phyloP scores from a whole-genome alignment of 2,113 vertebrate genomes.

The Corydoras maculifer region DNA sequence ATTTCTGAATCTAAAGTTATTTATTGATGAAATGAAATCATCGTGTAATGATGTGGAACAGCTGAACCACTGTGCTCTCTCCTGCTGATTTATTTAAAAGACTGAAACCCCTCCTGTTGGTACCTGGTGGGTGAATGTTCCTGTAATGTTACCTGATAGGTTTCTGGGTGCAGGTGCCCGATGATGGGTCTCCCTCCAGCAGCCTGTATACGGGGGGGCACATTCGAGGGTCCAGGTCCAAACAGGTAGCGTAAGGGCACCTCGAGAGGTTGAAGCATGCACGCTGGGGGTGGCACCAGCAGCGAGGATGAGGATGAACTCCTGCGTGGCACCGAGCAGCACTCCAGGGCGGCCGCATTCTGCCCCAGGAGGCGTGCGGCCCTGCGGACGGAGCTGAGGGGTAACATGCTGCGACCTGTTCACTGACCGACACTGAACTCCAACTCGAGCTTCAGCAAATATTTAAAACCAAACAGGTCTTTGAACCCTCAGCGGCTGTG shows the following conservation, averaged over 20 bases:
- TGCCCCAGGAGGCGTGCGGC: constrained; percentile 51
- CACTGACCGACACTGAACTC: constrained; percentile 18
- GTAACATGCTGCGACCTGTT: constrained; percentile 50
- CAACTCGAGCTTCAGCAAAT: constrained; percentile 6
- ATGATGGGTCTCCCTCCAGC: constrained; percentile 69
- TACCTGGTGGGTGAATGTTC: not conserved
- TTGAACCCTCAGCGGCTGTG: constrained; percentile 55
- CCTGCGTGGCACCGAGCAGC: constrained; percentile 17
- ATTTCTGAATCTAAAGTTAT: too few species aligned
- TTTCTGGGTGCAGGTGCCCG: constrained; percentile 81
- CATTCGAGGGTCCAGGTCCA: constrained; percentile 86
- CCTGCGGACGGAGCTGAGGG: constrained; percentile 58
- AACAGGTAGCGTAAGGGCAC: constrained; percentile 75
- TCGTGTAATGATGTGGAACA: too few species aligned
- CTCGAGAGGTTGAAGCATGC: constrained; percentile 71
- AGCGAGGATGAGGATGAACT: constrained; percentile 65
- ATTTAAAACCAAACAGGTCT: constrained; percentile 63
- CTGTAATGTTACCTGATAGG: constrained; percentile 73
- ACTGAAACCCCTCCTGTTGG: too few species aligned
- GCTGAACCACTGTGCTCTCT: too few species aligned
- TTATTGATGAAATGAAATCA: too few species aligned
- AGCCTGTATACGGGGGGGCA: constrained; percentile 68
- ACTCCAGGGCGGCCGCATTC: constrained; percentile 52
- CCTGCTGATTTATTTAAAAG: too few species aligned
- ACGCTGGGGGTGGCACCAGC: constrained; percentile 63